Evolutionary conservation across 2,888 invertebrate species (phyloP).

Genomic region (Plemyria rubiginata): DNA sequence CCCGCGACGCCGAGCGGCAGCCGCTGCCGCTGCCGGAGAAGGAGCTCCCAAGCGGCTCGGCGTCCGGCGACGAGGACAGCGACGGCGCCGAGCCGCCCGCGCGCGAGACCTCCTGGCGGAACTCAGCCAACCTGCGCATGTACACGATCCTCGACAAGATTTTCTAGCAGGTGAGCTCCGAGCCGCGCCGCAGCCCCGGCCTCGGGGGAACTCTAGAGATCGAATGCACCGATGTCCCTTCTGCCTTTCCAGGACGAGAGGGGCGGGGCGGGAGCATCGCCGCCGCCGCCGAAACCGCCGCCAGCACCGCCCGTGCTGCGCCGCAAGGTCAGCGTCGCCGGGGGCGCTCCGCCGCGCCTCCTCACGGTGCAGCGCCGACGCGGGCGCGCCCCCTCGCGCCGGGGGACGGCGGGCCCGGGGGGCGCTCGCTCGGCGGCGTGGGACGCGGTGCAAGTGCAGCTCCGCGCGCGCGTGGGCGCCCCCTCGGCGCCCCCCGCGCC

Average conservation of each 20-base stretch:
- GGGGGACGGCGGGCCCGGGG: constrained; percentile 39
- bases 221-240: background rate
- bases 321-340: constrained; percentile 28
- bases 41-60: constrained; percentile 39
- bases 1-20: constrained; percentile 37
- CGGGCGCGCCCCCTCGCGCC: constrained; percentile 18
- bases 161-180: constrained; percentile 75
- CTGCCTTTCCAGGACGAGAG: constrained; percentile 50
- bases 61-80: constrained; percentile 50
- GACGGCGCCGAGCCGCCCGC: constrained; percentile 48
- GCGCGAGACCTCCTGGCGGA: constrained; percentile 67
- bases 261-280: constrained; percentile 30
- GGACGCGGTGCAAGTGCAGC: constrained; percentile 74
- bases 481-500: constrained; percentile 42
- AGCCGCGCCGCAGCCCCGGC: background rate
- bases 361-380: constrained; percentile 32
- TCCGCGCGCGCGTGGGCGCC: constrained; percentile 53
- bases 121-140: constrained; percentile 78
- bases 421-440: constrained; percentile 59
- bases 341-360: constrained; percentile 22
- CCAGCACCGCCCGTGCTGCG: constrained; percentile 28
- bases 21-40: constrained; percentile 33
- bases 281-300: constrained; percentile 31
- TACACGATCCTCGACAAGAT: constrained; percentile 81
- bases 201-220: background rate